Base-by-base conservation (phyloP, 2,113 vertebrate genomes). In the Colaptes auratus region DNA sequence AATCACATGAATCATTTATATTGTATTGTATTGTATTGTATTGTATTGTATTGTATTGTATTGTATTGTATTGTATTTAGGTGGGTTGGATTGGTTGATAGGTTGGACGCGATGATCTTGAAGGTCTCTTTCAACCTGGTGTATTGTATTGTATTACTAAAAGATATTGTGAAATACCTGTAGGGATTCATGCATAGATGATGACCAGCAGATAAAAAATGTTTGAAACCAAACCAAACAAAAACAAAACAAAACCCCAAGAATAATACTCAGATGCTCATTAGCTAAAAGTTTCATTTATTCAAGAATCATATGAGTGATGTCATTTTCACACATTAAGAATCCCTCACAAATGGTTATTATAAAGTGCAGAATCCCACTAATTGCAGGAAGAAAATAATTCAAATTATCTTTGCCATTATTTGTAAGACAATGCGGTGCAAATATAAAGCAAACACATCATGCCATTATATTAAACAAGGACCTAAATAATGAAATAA, bases 191-290 rank as follows among this genome's bases (percentile, higher is more conserved):
- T 35, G 52, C 3, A 53, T 36, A 63, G 55, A 23, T 60, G 53
- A 52, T 92, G 85, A 93, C 56, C 44, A 73, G 28, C 52, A 33
- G 58, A 89, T 80, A 82, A 92, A 94, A 95, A 36, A 71, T 80
- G 64, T 82, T 67, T 71, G 50, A 86, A 81, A 72, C 86, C 91
- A 55, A 55, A 55, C 7, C 13, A 25, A 53, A 27, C 8, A 10
- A 27, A 27, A 27, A 13, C 10, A 7, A 53, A 12, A 53, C 23
- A 27, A 53, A 28, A 55, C 28, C 48, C 69, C 44, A 86, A 78
- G 58, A 50, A 81, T 36, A 78, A 60, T n/a, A 39, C 90, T 15
- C 15, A 72, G 20, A 60, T 67, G 31, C 39, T 89, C 18, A 70
- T 95, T 88, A 91, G 3, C 31, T 58, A 23, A 12, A 75, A 70